Evolutionary conservation across 2,888 invertebrate species (phyloP).

Genomic region (Melolontha melolontha): DNA sequence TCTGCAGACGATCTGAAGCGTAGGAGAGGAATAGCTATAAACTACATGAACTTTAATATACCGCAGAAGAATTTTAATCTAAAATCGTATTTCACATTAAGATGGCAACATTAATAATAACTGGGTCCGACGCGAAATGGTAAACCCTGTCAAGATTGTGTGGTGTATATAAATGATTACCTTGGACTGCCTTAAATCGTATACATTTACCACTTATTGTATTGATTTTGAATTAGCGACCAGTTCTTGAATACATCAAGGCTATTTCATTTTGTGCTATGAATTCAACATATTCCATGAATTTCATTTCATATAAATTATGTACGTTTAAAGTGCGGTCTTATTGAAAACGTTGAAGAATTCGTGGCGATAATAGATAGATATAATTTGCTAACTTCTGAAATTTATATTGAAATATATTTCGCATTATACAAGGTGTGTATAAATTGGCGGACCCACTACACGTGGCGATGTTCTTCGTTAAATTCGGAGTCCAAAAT

Average conservation of each 20-base stretch:
- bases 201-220: slow-evolving; percentile 25
- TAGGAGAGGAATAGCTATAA: slow-evolving; percentile 19
- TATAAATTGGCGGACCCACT: too few species aligned
- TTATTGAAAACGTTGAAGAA: too few species aligned
- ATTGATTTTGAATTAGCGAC: slow-evolving; percentile 26
- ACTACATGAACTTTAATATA: slow-evolving; percentile 46
- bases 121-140: slow-evolving; percentile 38
- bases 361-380: too few species aligned
- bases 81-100: slow-evolving; percentile 46
- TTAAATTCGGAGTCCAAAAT: too few species aligned
- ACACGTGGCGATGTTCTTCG: too few species aligned
- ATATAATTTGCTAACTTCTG: too few species aligned
- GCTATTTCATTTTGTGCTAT: not conserved
- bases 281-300: not conserved
- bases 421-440: too few species aligned
- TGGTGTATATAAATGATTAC: slow-evolving; percentile 28
- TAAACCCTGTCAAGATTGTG: slow-evolving; percentile 40
- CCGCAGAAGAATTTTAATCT: slow-evolving; percentile 46
- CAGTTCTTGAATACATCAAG: not conserved
- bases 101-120: slow-evolving; percentile 46
- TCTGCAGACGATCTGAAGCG: slow-evolving; percentile 17
- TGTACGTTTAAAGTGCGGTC: too few species aligned
- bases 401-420: too few species aligned
- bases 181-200: slow-evolving; percentile 16
- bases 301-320: too few species aligned